These are phyloP conservation scores for Falco cherrug DNA, from an alignment of 2,797 vertebrate genomes.

Conservation along the genomic window DNA sequence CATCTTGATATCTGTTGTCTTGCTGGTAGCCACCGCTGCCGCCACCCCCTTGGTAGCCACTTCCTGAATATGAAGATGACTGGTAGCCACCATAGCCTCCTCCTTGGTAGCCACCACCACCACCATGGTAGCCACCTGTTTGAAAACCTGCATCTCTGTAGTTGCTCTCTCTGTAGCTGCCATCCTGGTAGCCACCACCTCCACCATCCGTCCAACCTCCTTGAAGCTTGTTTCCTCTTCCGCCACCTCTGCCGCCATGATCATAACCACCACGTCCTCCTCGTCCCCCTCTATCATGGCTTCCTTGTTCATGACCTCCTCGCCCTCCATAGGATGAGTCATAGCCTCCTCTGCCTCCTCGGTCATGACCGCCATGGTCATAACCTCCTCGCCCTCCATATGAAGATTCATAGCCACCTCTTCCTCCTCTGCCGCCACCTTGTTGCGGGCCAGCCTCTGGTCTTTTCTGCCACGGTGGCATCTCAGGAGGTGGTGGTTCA, in stretches of 20 bases:
- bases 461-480: constrained; percentile 98
- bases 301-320: constrained; percentile 75
- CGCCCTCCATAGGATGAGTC: constrained; percentile 83
- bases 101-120: constrained; percentile 81
- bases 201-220: constrained; percentile 83
- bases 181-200: constrained; percentile 80
- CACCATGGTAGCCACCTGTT: constrained; percentile 80
- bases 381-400: constrained; percentile 79
- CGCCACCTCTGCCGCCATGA: constrained; percentile 78
- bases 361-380: constrained; percentile 66
- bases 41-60: constrained; percentile 81
- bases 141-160: constrained; percentile 84
- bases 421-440: constrained; percentile 79
- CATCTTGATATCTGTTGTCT: constrained; percentile 82
- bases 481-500: constrained; percentile 95
- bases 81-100: constrained; percentile 85
- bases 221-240: constrained; percentile 83
- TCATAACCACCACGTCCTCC: constrained; percentile 81
- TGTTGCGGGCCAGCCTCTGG: constrained; percentile 88
- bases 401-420: constrained; percentile 72
- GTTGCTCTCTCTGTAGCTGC: constrained; percentile 82
- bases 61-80: constrained; percentile 81
- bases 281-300: constrained; percentile 80
- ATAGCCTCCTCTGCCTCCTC: constrained; percentile 79
- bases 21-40: constrained; percentile 72